A percentile compares a stretch with the other conserved stretches of the same genome.
Evolutionary conservation across 2,797 vertebrate genomes (phyloP).

Genomic region (Hirundo rustica): DNA sequence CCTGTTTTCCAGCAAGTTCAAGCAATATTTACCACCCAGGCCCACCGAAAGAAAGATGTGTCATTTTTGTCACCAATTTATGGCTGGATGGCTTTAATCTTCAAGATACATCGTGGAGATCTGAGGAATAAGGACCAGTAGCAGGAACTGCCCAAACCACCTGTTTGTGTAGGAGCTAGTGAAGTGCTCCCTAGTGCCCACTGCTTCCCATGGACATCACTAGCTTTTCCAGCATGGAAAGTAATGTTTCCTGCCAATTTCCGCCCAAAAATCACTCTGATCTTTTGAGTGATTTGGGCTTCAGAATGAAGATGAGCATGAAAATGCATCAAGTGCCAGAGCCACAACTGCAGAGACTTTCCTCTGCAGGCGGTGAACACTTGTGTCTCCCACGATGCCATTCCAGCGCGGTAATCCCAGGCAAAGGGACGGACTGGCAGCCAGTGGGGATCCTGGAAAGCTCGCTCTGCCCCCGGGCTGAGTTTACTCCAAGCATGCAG

Average conservation of each 20-base stretch:
- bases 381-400: neutral
- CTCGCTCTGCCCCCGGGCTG: neutral
- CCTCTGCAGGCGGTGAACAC: neutral
- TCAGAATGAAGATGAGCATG: neutral
- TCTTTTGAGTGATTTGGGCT: neutral
- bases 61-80: neutral
- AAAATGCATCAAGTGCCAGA: neutral
- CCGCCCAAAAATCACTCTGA: neutral
- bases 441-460: neutral
- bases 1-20: neutral
- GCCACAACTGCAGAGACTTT: neutral
- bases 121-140: neutral
- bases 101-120: neutral
- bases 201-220: neutral
- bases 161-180: neutral
- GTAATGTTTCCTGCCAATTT: neutral
- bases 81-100: constrained; percentile 22
- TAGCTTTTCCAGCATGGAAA: neutral
- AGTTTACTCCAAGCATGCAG: neutral
- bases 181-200: neutral
- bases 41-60: neutral
- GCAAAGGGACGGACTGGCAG: neutral
- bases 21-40: neutral
- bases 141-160: neutral
- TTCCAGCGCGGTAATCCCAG: neutral